Percentiles rank a stretch among this genome's conserved stretches.
phyloP scores from a whole-genome alignment of 2,113 vertebrate species.

The Micronycteris hirsuta region DNA sequence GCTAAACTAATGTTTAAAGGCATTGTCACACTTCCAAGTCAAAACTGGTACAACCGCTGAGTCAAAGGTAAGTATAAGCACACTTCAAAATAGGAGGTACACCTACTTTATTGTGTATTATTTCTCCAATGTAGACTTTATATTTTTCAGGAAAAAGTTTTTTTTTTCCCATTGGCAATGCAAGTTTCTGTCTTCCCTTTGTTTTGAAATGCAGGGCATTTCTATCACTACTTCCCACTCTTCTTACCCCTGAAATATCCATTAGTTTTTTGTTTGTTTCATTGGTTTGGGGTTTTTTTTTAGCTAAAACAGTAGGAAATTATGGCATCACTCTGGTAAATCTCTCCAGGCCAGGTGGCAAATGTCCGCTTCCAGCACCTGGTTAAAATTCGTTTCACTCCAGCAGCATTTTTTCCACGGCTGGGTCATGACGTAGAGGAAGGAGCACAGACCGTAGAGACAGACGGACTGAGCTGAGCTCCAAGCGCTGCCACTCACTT shows the following conservation, averaged over 20 bases:
- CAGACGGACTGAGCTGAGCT: background rate
- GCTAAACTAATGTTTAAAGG: background rate
- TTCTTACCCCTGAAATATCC: background rate
- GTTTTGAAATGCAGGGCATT: no score
- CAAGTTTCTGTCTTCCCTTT: background rate
- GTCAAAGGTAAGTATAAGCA: background rate
- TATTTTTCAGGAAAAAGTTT: background rate
- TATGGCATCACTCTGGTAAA: constrained; percentile 21
- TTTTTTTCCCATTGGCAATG: background rate
- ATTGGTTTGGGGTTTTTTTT: background rate
- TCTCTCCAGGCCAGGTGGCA: constrained; percentile 52
- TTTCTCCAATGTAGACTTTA: background rate
- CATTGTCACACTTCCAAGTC: background rate
- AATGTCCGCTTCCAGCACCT: constrained; percentile 44
- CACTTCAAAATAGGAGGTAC: background rate
- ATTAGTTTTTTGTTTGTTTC: background rate
- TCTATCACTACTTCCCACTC: background rate
- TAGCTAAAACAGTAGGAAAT: constrained; percentile 51
- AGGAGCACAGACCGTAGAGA: background rate
- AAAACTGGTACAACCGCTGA: background rate
- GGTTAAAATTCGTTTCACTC: constrained; percentile 31
- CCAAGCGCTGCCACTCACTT: background rate
- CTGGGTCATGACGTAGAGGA: background rate
- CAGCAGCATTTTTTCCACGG: constrained; percentile 26
- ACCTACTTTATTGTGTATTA: accelerated